Percentiles rank a stretch among this genome's conserved stretches.
These are phyloP conservation scores for Jordanella pulchra DNA, from an alignment of 2,797 vertebrate genomes.

Conservation along the genomic window DNA sequence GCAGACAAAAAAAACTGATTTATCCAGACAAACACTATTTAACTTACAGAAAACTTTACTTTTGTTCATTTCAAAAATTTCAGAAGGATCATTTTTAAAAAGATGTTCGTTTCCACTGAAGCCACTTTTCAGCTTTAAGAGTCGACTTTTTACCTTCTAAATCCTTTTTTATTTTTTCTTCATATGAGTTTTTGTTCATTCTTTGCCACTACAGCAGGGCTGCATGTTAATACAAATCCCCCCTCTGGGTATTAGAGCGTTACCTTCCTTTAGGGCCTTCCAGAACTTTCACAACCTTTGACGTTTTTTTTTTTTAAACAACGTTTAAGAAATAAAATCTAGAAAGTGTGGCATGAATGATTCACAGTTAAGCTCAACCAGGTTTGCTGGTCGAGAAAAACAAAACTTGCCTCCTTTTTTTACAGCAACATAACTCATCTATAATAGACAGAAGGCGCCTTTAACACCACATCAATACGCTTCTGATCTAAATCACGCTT, in stretches of 20 bases:
- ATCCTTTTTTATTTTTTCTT: background rate
- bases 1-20: background rate
- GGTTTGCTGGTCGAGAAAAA: background rate
- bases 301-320: background rate
- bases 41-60: too few relatives aligned
- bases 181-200: background rate
- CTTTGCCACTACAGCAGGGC: background rate
- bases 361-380: background rate
- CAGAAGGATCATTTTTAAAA: too few relatives aligned
- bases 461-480: too few relatives aligned
- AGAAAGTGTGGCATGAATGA: background rate
- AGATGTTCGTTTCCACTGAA: too few relatives aligned
- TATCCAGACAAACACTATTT: too few relatives aligned
- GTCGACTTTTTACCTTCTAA: too few relatives aligned
- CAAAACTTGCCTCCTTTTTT: background rate
- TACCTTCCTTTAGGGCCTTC: too few relatives aligned
- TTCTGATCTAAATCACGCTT: too few relatives aligned
- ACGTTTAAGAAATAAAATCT: background rate
- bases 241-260: conserved; percentile 14
- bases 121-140: too few relatives aligned
- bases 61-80: too few relatives aligned
- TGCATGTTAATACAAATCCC: conserved; percentile 21
- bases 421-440: background rate
- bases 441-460: too few relatives aligned
- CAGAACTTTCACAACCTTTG: too few relatives aligned